Base-by-base conservation (phyloP, 2,113 vertebrate genomes). In the Tor tambroides region DNA sequence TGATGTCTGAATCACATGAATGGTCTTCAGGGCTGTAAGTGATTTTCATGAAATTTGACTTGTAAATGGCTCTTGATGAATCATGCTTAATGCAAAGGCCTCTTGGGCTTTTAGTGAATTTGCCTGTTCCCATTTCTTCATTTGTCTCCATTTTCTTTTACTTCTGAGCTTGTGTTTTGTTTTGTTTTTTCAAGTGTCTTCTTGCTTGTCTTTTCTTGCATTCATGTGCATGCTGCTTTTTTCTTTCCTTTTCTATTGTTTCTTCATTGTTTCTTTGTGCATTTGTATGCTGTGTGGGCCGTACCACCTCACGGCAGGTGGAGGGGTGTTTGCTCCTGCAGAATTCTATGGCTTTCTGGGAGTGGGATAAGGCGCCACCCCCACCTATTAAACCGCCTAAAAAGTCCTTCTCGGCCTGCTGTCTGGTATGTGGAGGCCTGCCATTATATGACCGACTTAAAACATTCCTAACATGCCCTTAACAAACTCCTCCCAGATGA, bases 291-390 rank as follows among this genome's bases (percentile, higher is more conserved):
- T 72, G 80, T 89, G n/a, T 86, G 90, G 90, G 88, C 86, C 71
- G 82, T 88, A 89, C 90, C 89, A 88, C 87, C 85, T 86, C 87
- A 91, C 93, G 96, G 96, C 96, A 96, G 92, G 94, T 94, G 80
- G 90, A 96, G 95, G 95, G 95, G 92, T 94, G 94, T 95, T 92
- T 95, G 94, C 92, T 96, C 93, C 95, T 93, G 93, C 96, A 96
- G 95, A 98, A 97, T 94, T 97, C 95, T 92, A 96, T 97, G 96
- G 96, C 95, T 87, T 97, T 98, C 95, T 97, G 96, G 97, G 97
- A 98, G 94, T 97, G 96, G 97, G 96, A 97, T 93, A 96, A 97
- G 94, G 95, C 95, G 49, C 94, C 93, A 89, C 94, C 95, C 94
- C 96, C 94, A 90, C 96, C 95, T 92, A 89, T 95, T 94, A 96